phyloP scores from a whole-genome alignment of 1,140 invertebrate species.

The Drosophila pectinifera region DNA sequence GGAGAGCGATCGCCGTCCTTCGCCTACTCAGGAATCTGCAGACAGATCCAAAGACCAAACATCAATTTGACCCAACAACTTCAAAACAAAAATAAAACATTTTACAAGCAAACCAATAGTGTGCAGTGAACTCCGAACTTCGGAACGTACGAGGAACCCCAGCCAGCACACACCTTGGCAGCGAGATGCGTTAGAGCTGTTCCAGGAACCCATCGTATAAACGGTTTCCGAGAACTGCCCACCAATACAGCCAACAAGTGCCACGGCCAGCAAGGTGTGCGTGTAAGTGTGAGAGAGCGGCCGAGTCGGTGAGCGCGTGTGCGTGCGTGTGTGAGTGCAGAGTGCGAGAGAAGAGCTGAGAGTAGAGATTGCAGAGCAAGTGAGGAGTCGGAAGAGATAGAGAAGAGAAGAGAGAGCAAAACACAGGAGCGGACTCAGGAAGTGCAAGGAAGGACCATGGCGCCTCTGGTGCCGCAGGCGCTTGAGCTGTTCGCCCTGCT shows the following conservation, averaged over 20 bases:
- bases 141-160: constrained; percentile 11
- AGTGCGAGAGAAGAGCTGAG: not conserved
- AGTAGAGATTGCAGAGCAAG: constrained; percentile 4
- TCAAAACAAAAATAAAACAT: not conserved
- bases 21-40: constrained; percentile 23
- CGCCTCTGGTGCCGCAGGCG: constrained; percentile 10
- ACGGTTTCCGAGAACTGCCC: constrained; percentile 73
- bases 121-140: not conserved
- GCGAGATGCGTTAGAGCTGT: constrained; percentile 73
- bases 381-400: not conserved
- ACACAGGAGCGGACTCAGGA: not conserved
- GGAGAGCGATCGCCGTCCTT: constrained; percentile 42
- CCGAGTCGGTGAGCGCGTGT: constrained; percentile 17
- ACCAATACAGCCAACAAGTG: constrained; percentile 80
- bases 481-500: constrained; percentile 31
- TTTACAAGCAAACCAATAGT: not conserved
- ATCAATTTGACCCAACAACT: not conserved
- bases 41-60: constrained; percentile 8
- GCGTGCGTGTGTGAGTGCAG: constrained; percentile 14
- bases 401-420: constrained; percentile 1
- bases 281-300: constrained; percentile 44
- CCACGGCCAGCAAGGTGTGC: constrained; percentile 66
- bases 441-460: constrained; percentile 15
- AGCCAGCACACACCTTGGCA: constrained; percentile 29
- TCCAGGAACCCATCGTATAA: constrained; percentile 76